Evolutionary conservation across 2,113 vertebrate species (phyloP).

Genomic region (Pogonocichla stellata): DNA sequence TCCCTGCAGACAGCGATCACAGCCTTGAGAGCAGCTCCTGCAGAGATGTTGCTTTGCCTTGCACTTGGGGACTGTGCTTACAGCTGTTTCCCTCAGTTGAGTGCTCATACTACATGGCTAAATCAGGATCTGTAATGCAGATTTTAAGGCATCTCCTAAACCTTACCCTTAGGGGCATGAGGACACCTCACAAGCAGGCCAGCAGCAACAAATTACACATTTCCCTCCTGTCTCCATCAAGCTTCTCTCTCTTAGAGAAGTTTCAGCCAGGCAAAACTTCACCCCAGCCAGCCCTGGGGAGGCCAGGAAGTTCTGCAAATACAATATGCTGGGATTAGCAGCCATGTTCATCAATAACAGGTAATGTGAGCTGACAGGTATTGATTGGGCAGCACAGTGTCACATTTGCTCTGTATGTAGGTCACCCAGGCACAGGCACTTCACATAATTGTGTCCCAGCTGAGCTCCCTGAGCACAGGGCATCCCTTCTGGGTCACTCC

Average conservation of each 20-base stretch:
- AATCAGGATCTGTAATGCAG: neutral
- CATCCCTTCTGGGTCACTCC: neutral
- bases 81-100: neutral
- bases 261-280: neutral
- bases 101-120: neutral
- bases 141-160: neutral
- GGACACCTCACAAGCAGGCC: neutral
- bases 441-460: neutral
- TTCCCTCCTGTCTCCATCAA: neutral
- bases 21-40: neutral
- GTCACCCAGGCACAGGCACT: neutral
- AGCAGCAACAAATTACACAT: neutral
- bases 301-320: neutral
- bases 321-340: neutral
- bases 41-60: neutral
- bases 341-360: neutral
- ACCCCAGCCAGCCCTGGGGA: neutral
- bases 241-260: neutral
- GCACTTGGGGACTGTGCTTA: neutral
- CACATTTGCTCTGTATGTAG: constrained; percentile 1
- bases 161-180: neutral
- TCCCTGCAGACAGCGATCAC: neutral
- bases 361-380: constrained; percentile 23
- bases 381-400: neutral
- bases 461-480: neutral